A percentile compares a stretch with the other conserved stretches of the same genome.
These are phyloP conservation scores for Tiliacea aurago DNA, from an alignment of 2,888 invertebrate species.

Conservation along the genomic window DNA sequence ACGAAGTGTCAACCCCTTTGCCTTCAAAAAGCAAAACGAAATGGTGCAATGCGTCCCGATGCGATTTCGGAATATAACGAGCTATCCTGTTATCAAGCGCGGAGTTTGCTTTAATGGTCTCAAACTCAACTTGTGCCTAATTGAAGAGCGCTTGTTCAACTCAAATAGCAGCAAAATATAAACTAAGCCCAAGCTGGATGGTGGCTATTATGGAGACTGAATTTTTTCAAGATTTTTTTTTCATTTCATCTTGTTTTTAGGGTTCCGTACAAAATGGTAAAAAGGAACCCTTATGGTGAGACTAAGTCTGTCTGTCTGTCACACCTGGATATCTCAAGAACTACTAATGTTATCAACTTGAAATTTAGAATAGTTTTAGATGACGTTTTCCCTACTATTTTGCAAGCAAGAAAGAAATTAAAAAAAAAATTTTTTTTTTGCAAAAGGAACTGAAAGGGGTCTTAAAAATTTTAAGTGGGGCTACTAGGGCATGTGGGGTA, in stretches of 20 bases:
- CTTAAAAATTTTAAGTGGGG: no score
- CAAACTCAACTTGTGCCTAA: slow-evolving; percentile 72
- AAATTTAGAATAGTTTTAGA: no score
- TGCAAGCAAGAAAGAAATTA: no score
- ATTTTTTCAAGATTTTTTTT: background rate
- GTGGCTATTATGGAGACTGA: slow-evolving; percentile 11
- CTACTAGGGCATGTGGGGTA: no score
- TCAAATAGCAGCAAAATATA: slow-evolving; percentile 36
- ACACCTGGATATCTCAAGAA: no score
- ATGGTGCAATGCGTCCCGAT: slow-evolving; percentile 51
- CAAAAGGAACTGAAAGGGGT: no score
- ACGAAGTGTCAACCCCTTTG: slow-evolving; percentile 23
- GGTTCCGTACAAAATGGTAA: no score
- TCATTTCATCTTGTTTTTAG: background rate
- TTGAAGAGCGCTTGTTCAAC: slow-evolving; percentile 68
- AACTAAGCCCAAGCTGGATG: background rate
- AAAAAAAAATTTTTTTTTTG: no score
- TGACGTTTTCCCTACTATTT: no score
- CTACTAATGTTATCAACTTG: no score
- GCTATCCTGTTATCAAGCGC: slow-evolving; percentile 63
- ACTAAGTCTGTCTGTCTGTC: no score
- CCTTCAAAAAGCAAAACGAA: slow-evolving; percentile 40
- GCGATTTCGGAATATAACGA: slow-evolving; percentile 63
- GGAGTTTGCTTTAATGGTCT: slow-evolving; percentile 68
- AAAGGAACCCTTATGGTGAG: no score